Percentiles rank a stretch among this genome's conserved stretches.
Evolutionary conservation across 23 tunicate genomes (phyloP).

Genomic region (Diplosoma virens): DNA sequence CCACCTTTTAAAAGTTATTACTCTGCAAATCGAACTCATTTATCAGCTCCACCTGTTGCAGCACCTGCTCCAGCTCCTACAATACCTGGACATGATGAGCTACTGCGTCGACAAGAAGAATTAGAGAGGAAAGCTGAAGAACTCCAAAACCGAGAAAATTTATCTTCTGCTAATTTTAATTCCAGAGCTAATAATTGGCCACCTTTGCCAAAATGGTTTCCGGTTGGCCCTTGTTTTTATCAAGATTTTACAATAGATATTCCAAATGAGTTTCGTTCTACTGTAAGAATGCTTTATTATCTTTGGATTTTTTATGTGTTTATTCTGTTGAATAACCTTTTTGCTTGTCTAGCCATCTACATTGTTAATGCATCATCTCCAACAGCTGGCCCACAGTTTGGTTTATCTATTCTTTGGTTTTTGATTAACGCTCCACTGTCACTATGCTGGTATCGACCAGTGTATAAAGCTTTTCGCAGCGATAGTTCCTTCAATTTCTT

Average conservation of each 20-base stretch:
- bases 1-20: conserved; percentile 52
- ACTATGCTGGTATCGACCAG: conserved; percentile 98
- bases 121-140: conserved; percentile 94
- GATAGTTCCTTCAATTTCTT: conserved; percentile 98
- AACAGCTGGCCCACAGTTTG: conserved; percentile 61
- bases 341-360: conserved; percentile 57
- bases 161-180: conserved; percentile 30
- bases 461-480: conserved; percentile 86
- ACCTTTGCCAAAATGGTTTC: conserved; percentile 89
- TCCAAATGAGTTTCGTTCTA: conserved; percentile 74
- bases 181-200: conserved; percentile 94
- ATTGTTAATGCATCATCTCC: conserved; percentile 13
- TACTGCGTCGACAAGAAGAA: conserved; percentile 84
- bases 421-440: conserved; percentile 72
- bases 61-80: conserved; percentile 51
- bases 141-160: conserved; percentile 67
- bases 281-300: conserved; percentile 79
- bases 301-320: conserved; percentile 84
- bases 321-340: conserved; percentile 56
- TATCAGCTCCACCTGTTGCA: conserved; percentile 66
- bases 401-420: conserved; percentile 88
- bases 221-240: conserved; percentile 91
- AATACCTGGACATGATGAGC: conserved; percentile 91
- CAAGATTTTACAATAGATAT: conserved; percentile 93
- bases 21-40: neutral